phyloP scores from a whole-genome alignment of 2,113 vertebrate species.

The Cochlearius cochlearius region DNA sequence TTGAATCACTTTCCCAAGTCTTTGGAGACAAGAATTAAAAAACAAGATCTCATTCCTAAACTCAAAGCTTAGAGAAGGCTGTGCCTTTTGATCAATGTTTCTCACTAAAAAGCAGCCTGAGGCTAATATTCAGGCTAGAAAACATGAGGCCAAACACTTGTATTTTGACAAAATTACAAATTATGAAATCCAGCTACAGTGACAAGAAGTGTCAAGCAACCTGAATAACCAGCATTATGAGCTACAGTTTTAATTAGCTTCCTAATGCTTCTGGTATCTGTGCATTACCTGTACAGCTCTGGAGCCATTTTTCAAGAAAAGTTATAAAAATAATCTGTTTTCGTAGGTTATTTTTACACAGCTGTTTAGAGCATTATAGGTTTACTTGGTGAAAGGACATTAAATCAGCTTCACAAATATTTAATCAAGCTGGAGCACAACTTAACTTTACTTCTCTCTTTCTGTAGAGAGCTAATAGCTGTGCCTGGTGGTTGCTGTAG shows the following conservation, averaged over 20 bases:
- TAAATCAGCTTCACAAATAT: conserved; percentile 76
- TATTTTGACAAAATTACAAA: neutral
- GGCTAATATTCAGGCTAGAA: neutral
- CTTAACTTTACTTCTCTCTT: conserved; percentile 3
- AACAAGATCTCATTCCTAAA: neutral
- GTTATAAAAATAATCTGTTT: conserved; percentile 23
- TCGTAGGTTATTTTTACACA: conserved; percentile 52
- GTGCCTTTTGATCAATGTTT: neutral
- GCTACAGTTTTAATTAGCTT: neutral
- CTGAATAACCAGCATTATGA: neutral
- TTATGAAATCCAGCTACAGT: neutral
- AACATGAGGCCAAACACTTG: neutral
- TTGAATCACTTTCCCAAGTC: neutral
- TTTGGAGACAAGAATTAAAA: neutral
- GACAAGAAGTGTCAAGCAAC: neutral
- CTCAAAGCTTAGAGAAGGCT: neutral
- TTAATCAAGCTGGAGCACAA: conserved; percentile 61
- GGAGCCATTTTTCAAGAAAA: neutral
- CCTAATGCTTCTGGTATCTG: neutral
- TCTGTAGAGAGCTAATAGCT: neutral
- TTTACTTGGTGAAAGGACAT: conserved; percentile 48
- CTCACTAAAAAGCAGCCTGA: neutral
- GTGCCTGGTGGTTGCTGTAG: conserved; percentile 6
- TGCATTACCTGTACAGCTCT: neutral
- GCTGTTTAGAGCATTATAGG: neutral